Evolutionary conservation across 2,888 invertebrate species (phyloP).

Genomic region (Corythucha ciliata): DNA sequence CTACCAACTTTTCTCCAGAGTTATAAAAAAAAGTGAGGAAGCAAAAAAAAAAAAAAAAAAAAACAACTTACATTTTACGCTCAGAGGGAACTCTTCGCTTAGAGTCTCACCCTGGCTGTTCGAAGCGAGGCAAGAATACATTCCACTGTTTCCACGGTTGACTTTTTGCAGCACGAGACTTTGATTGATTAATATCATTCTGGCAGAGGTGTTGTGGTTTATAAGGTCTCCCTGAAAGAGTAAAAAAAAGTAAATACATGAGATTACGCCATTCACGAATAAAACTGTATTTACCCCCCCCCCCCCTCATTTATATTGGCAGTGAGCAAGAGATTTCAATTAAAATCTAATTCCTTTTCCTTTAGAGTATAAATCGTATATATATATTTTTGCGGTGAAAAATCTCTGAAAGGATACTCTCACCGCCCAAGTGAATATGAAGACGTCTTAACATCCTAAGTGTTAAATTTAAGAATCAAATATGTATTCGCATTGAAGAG

Average conservation of each 20-base stretch:
- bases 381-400: no score
- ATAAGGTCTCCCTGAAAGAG: conserved; percentile 61
- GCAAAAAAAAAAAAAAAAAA: no score
- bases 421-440: no score
- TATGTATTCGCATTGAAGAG: no score
- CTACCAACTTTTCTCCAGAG: background rate
- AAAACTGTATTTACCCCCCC: background rate
- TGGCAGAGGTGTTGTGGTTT: conserved; percentile 76
- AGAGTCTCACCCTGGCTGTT: conserved; percentile 81
- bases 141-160: conserved; percentile 72
- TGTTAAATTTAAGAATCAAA: no score
- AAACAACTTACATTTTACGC: conserved; percentile 78
- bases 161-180: conserved; percentile 85
- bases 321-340: no score
- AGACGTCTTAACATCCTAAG: no score
- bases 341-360: no score
- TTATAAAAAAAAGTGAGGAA: no score
- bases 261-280: background rate
- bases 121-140: conserved; percentile 78
- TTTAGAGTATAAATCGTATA: no score
- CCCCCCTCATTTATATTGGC: no score
- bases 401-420: no score
- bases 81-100: conserved; percentile 73
- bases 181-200: conserved; percentile 84
- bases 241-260: background rate